Percentiles rank a stretch among this genome's conserved stretches.
Conservation (phyloP, 1,140 invertebrate genomes). For the Rhagoletis zephyria region DNA sequence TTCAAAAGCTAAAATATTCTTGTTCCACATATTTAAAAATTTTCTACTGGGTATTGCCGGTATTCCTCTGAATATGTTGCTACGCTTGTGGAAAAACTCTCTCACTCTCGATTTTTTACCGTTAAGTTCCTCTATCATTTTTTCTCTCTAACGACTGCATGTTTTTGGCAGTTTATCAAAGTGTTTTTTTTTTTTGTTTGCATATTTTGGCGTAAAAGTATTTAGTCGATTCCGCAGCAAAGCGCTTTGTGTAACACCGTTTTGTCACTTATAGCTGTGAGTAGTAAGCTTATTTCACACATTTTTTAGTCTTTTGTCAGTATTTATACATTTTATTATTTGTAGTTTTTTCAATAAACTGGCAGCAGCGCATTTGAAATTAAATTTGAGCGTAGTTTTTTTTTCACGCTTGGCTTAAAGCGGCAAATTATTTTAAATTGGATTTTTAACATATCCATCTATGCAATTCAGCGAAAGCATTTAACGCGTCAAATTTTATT, state of each 20-base stretch:
- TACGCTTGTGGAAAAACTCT: no score
- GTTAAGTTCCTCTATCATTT: not conserved
- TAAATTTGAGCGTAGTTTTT: not conserved
- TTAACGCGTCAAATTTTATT: not conserved
- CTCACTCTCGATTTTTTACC: not conserved
- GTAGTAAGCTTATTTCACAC: not conserved
- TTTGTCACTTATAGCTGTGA: not conserved
- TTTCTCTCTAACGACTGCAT: not conserved
- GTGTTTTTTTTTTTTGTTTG: not conserved
- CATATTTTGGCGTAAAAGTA: not conserved
- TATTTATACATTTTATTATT: not conserved
- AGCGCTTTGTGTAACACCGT: not conserved
- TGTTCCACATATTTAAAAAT: no score
- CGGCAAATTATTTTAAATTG: conserved; percentile 22
- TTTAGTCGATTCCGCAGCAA: not conserved
- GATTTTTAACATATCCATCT: not conserved
- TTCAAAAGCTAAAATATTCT: no score
- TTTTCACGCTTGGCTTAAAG: not conserved
- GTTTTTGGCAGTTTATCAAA: conserved; percentile 3
- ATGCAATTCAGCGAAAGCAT: not conserved
- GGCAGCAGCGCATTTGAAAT: not conserved
- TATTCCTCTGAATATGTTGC: no score
- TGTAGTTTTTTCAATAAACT: not conserved
- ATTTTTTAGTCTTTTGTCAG: not conserved
- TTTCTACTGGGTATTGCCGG: no score